Percentiles rank a stretch among this genome's conserved stretches.
These are phyloP conservation scores for Puffinus mauretanicus DNA, from an alignment of 2,113 vertebrate genomes.

Conservation along the genomic window DNA sequence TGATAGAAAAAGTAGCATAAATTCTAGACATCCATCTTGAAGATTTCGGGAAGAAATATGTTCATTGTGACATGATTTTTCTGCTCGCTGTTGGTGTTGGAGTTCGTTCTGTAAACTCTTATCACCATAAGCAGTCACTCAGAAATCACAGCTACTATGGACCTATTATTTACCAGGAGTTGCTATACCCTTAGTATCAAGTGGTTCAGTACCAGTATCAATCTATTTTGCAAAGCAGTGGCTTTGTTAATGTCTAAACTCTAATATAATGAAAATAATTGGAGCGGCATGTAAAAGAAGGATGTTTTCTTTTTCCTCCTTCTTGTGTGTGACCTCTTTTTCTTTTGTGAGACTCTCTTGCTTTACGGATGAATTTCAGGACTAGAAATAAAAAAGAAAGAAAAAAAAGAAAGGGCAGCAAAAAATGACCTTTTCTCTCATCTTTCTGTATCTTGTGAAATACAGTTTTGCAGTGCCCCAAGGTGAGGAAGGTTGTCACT, in stretches of 20 bases:
- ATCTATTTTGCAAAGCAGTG: not conserved
- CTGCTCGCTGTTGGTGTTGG: not conserved
- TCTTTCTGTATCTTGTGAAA: conserved; percentile 55
- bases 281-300: not conserved
- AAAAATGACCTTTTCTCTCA: conserved; percentile 58
- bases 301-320: not conserved
- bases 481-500: conserved; percentile 52
- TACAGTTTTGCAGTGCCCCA: conserved; percentile 39
- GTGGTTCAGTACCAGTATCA: not conserved
- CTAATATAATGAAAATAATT: not conserved
- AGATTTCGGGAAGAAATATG: not conserved
- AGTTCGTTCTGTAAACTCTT: not conserved
- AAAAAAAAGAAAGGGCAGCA: not conserved
- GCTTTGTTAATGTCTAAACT: not conserved
- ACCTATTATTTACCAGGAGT: not conserved
- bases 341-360: not conserved
- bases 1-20: not conserved
- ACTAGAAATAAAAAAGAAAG: not conserved
- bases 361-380: not conserved
- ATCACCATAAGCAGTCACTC: not conserved
- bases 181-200: not conserved
- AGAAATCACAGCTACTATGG: not conserved
- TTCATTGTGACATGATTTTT: not conserved
- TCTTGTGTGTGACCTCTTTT: conserved; percentile 2
- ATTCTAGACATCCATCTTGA: not conserved